Percentiles rank a stretch among this genome's conserved stretches.
Conservation (phyloP, 2,113 vertebrate genomes). For the Leptodactylus fuscus region DNA sequence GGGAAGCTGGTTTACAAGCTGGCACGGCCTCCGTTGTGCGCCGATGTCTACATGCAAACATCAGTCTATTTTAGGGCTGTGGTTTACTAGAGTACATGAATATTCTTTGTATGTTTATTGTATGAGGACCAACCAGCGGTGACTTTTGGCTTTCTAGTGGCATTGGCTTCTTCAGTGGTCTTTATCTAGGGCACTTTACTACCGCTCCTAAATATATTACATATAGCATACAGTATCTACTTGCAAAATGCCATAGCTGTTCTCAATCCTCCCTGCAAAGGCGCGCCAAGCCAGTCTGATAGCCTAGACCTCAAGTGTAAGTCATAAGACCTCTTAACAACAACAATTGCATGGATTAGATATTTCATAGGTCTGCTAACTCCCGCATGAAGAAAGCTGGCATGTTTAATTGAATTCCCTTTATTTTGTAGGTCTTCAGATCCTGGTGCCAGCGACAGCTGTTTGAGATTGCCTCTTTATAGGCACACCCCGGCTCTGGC, state of each 20-base stretch:
- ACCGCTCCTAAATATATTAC: background rate
- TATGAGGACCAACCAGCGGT: too few relatives aligned
- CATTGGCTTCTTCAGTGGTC: background rate
- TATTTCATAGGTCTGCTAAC: background rate
- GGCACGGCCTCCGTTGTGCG: conserved; percentile 16
- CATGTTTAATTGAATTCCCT: background rate
- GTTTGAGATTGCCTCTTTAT: background rate
- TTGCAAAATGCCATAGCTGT: background rate
- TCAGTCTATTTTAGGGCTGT: background rate
- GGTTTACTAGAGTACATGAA: background rate
- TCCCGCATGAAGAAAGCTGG: background rate
- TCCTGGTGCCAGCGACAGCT: background rate
- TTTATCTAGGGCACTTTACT: background rate
- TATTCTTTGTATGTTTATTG: background rate
- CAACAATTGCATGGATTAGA: background rate
- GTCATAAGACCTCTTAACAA: background rate
- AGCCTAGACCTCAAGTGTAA: background rate
- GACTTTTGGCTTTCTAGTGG: too few relatives aligned
- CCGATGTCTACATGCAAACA: conserved; percentile 35
- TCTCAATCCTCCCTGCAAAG: background rate
- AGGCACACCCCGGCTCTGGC: background rate
- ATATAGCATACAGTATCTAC: too few relatives aligned
- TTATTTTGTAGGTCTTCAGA: background rate
- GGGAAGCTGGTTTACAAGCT: conserved; percentile 25
- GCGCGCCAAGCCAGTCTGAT: background rate